Evolutionary conservation across 2,113 vertebrate species (phyloP).

Genomic region (Motacilla tschutschensis): DNA sequence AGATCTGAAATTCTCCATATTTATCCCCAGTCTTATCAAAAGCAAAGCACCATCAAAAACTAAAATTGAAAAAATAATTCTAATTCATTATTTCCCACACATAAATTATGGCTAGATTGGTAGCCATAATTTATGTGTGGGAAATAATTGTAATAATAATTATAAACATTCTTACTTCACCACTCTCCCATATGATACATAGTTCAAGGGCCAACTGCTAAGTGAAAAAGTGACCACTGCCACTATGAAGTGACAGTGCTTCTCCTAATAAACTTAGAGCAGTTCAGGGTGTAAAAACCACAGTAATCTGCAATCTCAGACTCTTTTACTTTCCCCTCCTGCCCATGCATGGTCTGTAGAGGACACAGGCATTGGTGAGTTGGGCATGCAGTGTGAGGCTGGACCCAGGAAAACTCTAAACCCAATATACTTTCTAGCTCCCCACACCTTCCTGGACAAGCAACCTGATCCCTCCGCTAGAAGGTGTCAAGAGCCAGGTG

Average conservation of each 20-base stretch:
- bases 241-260: background rate
- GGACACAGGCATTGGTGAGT: background rate
- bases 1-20: background rate
- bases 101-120: background rate
- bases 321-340: background rate
- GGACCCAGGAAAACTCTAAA: background rate
- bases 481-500: accelerated
- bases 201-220: background rate
- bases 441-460: background rate
- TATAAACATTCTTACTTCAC: background rate
- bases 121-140: background rate
- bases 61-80: background rate
- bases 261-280: background rate
- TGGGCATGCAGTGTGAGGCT: accelerated
- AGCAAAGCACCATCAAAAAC: background rate
- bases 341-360: accelerated
- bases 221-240: background rate
- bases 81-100: background rate
- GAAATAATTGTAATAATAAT: background rate
- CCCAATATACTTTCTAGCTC: background rate
- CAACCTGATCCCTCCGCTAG: background rate
- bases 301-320: background rate
- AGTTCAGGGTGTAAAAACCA: background rate
- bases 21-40: background rate
- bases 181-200: accelerated